Conservation (phyloP, 1,140 invertebrate genomes). For the Gyrodactylus bullatarudis region DNA sequence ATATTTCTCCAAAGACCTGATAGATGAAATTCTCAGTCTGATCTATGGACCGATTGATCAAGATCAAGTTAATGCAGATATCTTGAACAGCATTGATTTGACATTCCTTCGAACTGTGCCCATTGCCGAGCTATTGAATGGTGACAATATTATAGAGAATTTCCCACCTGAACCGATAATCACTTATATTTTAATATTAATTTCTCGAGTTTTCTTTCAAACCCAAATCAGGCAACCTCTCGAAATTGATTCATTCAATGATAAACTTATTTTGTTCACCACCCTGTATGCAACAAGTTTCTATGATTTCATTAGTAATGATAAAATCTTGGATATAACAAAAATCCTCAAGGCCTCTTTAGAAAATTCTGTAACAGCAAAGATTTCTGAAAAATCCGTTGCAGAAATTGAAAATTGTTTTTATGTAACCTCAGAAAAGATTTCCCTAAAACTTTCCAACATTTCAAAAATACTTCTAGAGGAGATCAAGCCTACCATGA, state of each 20-base stretch:
- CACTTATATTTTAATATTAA: background rate
- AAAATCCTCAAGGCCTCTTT: background rate
- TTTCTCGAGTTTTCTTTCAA: background rate
- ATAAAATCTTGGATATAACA: background rate
- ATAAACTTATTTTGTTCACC: background rate
- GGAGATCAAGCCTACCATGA: background rate
- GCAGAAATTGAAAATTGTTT: background rate
- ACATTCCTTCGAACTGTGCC: background rate
- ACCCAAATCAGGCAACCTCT: background rate
- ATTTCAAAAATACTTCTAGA: background rate
- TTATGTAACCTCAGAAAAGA: background rate
- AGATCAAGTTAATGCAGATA: background rate
- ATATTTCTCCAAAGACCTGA: background rate
- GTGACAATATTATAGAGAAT: background rate
- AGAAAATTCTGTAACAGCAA: background rate
- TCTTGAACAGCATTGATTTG: background rate
- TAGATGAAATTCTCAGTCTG: background rate
- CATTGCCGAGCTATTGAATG: background rate
- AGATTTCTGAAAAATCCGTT: background rate
- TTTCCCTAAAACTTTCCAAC: background rate
- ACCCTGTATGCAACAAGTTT: background rate
- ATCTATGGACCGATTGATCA: too few species aligned
- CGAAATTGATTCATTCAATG: background rate
- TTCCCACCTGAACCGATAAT: background rate
- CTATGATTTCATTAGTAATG: background rate